phyloP scores from a whole-genome alignment of 2,113 vertebrate genomes.

The Leptocoma aspasia region DNA sequence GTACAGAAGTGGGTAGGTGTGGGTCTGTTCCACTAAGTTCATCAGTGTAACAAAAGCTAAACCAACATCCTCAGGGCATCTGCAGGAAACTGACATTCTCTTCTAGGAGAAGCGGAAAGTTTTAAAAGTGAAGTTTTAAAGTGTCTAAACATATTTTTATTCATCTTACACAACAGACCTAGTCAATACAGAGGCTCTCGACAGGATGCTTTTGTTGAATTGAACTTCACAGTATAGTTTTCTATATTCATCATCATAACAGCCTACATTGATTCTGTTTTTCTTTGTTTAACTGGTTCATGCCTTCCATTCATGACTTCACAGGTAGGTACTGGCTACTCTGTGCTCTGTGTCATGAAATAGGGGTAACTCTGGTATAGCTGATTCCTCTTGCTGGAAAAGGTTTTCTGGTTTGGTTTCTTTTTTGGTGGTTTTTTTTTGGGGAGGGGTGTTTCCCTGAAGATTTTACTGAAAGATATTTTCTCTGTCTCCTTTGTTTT shows the following conservation, averaged over 20 bases:
- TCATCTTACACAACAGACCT: neutral
- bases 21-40: neutral
- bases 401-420: neutral
- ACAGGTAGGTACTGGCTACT: neutral
- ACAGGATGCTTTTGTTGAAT: neutral
- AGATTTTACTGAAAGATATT: neutral
- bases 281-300: neutral
- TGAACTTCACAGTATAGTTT: neutral
- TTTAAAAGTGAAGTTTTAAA: slow-evolving; percentile 36
- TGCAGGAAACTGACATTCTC: neutral
- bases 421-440: neutral
- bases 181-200: neutral
- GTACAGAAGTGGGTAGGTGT: neutral
- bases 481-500: neutral
- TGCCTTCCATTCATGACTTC: neutral
- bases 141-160: neutral
- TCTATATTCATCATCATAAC: neutral
- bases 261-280: slow-evolving; percentile 19
- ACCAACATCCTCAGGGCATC: neutral
- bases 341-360: neutral
- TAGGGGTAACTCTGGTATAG: neutral
- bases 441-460: no score
- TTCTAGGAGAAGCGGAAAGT: neutral
- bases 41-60: neutral
- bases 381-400: neutral